phyloP scores from a whole-genome alignment of 2,113 vertebrate species.

The Pteruthius melanotis region DNA sequence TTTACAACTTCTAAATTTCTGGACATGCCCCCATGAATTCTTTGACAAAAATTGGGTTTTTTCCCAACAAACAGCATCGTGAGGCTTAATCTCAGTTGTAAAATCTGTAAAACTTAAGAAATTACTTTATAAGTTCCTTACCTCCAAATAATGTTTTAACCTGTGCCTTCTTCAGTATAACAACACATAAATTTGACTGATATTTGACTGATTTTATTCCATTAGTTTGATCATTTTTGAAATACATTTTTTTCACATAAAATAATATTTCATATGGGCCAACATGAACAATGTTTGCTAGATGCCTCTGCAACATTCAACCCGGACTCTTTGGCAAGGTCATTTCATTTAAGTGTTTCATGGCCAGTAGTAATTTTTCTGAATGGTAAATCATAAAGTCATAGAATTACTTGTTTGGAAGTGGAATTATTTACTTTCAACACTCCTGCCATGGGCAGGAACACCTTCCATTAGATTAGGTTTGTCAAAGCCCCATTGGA shows the following conservation, averaged over 20 bases:
- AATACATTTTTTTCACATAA: background rate
- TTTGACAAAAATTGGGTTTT: background rate
- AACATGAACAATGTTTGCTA: background rate
- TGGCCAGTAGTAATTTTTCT: background rate
- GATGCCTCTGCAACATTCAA: background rate
- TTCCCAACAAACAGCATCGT: background rate
- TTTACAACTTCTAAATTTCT: background rate
- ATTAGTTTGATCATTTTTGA: background rate
- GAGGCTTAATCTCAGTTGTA: background rate
- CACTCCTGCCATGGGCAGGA: background rate
- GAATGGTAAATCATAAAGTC: background rate
- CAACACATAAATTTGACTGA: fast-evolving
- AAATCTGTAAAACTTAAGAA: background rate
- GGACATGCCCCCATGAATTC: background rate
- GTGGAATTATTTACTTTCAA: background rate
- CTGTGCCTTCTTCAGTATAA: background rate
- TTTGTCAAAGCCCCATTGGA: background rate
- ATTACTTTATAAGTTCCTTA: background rate
- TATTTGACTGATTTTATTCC: background rate
- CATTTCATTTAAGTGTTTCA: background rate
- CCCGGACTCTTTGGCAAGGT: background rate
- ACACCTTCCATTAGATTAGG: background rate
- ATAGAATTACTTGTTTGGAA: background rate
- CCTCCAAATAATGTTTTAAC: background rate
- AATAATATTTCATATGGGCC: background rate